These are phyloP conservation scores for Leucosticte australis DNA, from an alignment of 2,113 vertebrate genomes.

Conservation along the genomic window DNA sequence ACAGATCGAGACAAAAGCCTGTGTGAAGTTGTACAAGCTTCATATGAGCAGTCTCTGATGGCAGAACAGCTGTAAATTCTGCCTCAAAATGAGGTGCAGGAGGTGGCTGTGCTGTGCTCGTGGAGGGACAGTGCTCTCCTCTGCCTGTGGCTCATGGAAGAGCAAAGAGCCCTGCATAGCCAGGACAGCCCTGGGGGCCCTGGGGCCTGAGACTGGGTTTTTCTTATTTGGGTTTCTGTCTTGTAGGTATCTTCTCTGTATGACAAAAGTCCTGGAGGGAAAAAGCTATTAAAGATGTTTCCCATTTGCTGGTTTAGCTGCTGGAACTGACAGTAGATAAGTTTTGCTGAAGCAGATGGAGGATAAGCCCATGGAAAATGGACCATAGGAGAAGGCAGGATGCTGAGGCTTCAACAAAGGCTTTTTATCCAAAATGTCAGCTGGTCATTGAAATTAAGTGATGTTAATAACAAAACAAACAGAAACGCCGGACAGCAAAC, in stretches of 20 bases:
- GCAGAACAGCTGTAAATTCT: neutral
- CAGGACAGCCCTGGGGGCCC: neutral
- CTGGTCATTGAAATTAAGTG: neutral
- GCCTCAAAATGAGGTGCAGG: neutral
- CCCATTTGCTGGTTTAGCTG: conserved; percentile 14
- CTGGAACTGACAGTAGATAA: neutral
- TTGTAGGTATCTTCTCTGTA: neutral
- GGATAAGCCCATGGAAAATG: neutral
- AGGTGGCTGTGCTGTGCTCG: neutral
- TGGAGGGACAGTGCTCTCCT: neutral
- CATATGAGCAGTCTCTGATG: accelerated
- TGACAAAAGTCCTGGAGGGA: neutral
- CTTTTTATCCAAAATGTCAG: neutral
- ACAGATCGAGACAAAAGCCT: neutral
- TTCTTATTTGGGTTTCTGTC: neutral
- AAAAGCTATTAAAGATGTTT: conserved; percentile 1
- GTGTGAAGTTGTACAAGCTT: neutral
- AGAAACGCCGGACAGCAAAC: neutral
- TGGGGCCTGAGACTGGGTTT: neutral
- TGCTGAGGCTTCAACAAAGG: neutral
- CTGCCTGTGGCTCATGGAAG: accelerated
- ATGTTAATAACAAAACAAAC: neutral
- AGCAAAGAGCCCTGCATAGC: neutral
- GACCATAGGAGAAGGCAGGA: neutral
- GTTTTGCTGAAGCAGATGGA: conserved; percentile 24